Evolutionary conservation across 2,888 invertebrate species (phyloP).

Genomic region (Folsomia candida): DNA sequence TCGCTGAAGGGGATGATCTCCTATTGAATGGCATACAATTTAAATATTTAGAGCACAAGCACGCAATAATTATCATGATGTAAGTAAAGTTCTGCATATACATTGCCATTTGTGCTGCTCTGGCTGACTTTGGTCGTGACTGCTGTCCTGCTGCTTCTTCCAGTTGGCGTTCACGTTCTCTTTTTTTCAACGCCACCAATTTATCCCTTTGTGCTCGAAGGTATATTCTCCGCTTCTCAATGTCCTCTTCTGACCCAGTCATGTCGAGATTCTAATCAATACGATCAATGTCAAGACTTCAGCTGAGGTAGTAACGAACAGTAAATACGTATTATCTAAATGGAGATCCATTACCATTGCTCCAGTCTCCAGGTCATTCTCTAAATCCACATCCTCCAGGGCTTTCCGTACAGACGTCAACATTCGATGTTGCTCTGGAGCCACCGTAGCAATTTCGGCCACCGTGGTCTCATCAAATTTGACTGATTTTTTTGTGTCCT

Average conservation of each 20-base stretch:
- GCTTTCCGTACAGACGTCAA: conserved; percentile 45
- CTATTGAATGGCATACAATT: too few species aligned
- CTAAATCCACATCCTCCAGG: conserved; percentile 32
- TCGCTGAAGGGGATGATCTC: conserved; percentile 53
- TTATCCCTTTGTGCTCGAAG: conserved; percentile 86
- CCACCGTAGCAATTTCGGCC: conserved; percentile 36
- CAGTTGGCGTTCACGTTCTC: conserved; percentile 77
- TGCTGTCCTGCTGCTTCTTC: conserved; percentile 49
- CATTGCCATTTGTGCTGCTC: conserved; percentile 68
- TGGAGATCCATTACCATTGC: neutral
- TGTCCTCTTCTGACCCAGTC: conserved; percentile 58
- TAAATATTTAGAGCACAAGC: too few species aligned
- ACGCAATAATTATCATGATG: too few species aligned
- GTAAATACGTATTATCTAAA: neutral
- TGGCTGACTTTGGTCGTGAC: conserved; percentile 69
- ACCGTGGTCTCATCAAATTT: conserved; percentile 33
- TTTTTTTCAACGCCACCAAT: conserved; percentile 81
- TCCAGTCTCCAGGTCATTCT: conserved; percentile 10
- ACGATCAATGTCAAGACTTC: too few species aligned
- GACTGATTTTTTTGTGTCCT: neutral
- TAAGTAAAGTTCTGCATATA: too few species aligned
- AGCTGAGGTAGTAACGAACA: neutral
- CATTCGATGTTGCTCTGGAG: conserved; percentile 45
- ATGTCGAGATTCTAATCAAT: conserved; percentile 26
- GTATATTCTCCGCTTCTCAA: conserved; percentile 78